Conservation (phyloP, 2,797 vertebrate species). For the Microhierax caerulescens region DNA sequence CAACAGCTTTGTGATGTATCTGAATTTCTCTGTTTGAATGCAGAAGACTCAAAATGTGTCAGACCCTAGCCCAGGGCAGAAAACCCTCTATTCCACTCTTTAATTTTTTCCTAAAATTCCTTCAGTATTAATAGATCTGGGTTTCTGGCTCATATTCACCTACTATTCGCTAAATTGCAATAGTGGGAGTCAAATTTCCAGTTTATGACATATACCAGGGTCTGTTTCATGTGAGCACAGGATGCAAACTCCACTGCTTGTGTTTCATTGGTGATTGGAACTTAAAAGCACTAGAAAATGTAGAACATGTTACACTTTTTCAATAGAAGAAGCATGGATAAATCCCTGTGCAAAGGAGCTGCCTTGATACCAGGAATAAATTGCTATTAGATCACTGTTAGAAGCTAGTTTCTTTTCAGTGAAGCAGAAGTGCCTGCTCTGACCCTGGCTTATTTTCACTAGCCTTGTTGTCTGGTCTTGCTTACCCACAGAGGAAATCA, state of each 20-base stretch:
- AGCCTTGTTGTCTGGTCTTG: neutral
- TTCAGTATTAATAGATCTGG: neutral
- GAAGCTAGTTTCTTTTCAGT: neutral
- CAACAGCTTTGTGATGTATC: fast-evolving
- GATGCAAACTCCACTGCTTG: neutral
- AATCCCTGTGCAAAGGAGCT: neutral
- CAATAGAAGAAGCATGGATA: neutral
- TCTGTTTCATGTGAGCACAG: neutral
- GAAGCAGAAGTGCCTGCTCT: neutral
- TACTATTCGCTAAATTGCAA: neutral
- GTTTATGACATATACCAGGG: fast-evolving
- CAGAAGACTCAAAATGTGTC: neutral
- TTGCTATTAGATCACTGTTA: neutral
- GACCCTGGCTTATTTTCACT: neutral
- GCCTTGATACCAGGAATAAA: neutral
- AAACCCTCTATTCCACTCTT: fast-evolving
- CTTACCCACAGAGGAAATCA: neutral
- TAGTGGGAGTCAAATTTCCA: neutral
- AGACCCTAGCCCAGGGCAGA: neutral
- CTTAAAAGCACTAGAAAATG: neutral
- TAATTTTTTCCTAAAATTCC: neutral
- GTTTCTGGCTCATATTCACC: neutral
- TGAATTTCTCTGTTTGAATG: neutral
- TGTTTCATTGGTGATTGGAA: neutral
- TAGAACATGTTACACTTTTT: neutral